Evolutionary conservation across 2,888 invertebrate genomes (phyloP), one percentile per base, ranked within the genome.

Genomic region (Diplolepis rosae): DNA sequence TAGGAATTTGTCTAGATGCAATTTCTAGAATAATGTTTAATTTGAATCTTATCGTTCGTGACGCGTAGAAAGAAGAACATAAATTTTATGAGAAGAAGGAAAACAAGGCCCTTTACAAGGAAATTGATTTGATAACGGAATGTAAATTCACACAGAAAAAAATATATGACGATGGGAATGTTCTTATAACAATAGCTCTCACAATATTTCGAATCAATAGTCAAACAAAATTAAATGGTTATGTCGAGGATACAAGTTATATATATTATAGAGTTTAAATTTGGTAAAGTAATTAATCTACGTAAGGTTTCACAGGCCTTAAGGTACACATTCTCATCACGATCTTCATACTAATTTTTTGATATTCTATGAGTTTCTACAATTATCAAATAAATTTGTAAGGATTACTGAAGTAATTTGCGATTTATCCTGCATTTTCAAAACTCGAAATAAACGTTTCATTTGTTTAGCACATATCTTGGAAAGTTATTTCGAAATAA

Each of bases 1-100:
- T n/a, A n/a, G n/a, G n/a, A n/a, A n/a, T n/a, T n/a, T 28, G 51
- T 32, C 32, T 32, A 24, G 22, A 35, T 24, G 61, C 6, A 61
- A 35, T 61, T 61, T 32, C 7, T 7, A 24, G 24, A 61, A 61
- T 61, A 61, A 61, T 61, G 24, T 39, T 56, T 22, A 35, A 18
- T 56, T 61, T 6, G 9, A 39, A 39, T 35, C 4, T 22, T 39
- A n/a, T 61, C n/a, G 39, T 15, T 24, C 39, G n/a, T 39, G 24
- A 24, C 39, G 39, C 61, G 61, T 61, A 35, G 6, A 13, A n/a
- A 24, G 61, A 4, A 6, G 24, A 61, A 39, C 24, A 61, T 61
- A 61, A 61, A 61, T 61, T n/a, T n/a, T 24, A 32, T 27, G 18
- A 56, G 56, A 13, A 18, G 39, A 61, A n/a, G 24, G 27, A 0